phyloP scores from a whole-genome alignment of 2,888 invertebrate genomes.

The Metallyticus violacea region DNA sequence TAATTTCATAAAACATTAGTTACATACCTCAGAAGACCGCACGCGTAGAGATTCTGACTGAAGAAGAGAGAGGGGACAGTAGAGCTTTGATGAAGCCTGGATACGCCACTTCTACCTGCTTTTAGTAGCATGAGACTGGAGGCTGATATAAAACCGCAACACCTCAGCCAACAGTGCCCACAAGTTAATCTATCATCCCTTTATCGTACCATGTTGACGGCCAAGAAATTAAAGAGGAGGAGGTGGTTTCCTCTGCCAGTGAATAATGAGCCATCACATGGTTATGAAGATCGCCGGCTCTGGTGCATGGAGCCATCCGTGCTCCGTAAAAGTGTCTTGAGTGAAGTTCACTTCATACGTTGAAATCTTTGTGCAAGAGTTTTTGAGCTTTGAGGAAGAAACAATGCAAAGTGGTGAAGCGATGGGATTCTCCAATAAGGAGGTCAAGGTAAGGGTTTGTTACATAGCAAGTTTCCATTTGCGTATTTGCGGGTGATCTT shows the following conservation, averaged over 20 bases:
- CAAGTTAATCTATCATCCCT: slow-evolving; percentile 36
- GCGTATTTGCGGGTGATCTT: too few species aligned
- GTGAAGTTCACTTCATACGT: not conserved
- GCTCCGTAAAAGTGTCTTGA: not conserved
- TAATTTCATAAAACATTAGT: too few species aligned
- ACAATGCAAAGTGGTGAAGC: not conserved
- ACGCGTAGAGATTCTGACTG: too few species aligned
- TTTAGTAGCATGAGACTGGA: slow-evolving; percentile 5
- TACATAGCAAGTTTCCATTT: too few species aligned
- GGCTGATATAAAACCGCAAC: slow-evolving; percentile 35
- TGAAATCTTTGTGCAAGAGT: not conserved
- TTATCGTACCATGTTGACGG: slow-evolving; percentile 36
- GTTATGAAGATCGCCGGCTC: slow-evolving; percentile 8
- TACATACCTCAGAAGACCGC: too few species aligned
- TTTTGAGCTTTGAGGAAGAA: not conserved
- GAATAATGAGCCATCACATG: slow-evolving; percentile 31
- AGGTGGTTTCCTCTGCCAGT: slow-evolving; percentile 22
- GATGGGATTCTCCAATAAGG: not conserved
- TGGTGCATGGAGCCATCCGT: not conserved
- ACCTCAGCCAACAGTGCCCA: slow-evolving; percentile 27
- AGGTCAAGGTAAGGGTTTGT: not conserved
- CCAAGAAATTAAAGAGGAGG: slow-evolving; percentile 36
- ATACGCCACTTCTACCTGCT: not conserved
- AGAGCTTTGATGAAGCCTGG: not conserved
- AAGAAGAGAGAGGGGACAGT: too few species aligned